phyloP scores from a whole-genome alignment of 2,888 invertebrate species.

The Pachliopta kotzebuea region DNA sequence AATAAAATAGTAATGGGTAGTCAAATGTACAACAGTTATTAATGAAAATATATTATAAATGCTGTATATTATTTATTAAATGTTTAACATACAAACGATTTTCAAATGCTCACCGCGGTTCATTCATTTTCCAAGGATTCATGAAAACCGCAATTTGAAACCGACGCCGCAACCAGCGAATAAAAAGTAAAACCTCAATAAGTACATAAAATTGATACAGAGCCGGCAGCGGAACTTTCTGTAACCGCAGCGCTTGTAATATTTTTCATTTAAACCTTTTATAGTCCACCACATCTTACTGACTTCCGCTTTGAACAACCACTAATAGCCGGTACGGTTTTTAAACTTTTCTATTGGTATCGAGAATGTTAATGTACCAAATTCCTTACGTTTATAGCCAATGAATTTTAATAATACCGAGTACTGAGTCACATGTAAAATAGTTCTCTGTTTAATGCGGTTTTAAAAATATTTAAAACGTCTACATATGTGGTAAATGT shows the following conservation, averaged over 20 bases:
- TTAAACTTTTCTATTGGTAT: slow-evolving; percentile 49
- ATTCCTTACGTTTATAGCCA: slow-evolving; percentile 7
- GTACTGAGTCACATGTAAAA: no score
- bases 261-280: slow-evolving; percentile 60
- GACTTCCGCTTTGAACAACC: slow-evolving; percentile 55
- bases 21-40: no score
- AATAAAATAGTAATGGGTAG: no score
- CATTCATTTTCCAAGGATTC: neutral
- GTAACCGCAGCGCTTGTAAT: slow-evolving; percentile 30
- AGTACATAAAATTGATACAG: slow-evolving; percentile 30
- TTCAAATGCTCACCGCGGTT: neutral
- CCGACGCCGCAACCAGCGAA: slow-evolving; percentile 21
- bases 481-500: no score
- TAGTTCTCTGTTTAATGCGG: no score
- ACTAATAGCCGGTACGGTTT: slow-evolving; percentile 62
- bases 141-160: slow-evolving; percentile 16
- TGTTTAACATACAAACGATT: neutral
- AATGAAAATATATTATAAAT: no score
- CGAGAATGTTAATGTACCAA: slow-evolving; percentile 30
- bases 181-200: slow-evolving; percentile 30
- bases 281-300: slow-evolving; percentile 53
- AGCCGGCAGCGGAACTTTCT: slow-evolving; percentile 24
- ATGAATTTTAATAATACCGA: slow-evolving; percentile 3
- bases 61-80: neutral
- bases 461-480: no score